phyloP scores from a whole-genome alignment of 2,113 vertebrate genomes.

The Ornithorhynchus anatinus region DNA sequence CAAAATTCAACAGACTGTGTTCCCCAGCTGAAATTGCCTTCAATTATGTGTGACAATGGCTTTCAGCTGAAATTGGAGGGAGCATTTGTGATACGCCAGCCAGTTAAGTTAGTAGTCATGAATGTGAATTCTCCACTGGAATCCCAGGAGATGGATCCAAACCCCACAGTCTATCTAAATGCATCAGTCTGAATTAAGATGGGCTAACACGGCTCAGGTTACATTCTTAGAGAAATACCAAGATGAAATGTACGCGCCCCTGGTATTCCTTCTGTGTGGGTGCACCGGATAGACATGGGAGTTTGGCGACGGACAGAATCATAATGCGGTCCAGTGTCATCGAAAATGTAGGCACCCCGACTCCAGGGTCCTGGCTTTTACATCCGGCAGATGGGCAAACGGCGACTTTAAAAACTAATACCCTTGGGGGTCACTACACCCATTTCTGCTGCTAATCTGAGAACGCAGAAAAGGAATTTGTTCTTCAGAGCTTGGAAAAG shows the following conservation, averaged over 20 bases:
- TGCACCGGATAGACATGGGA: neutral
- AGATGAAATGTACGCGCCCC: neutral
- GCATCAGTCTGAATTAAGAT: conserved; percentile 6
- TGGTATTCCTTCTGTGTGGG: too few relatives aligned
- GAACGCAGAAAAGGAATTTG: neutral
- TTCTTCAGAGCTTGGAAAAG: neutral
- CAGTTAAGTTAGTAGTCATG: neutral
- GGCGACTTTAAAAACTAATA: neutral
- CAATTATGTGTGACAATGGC: neutral
- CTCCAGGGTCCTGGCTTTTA: neutral
- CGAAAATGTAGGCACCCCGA: conserved; percentile 8
- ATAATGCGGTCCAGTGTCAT: neutral
- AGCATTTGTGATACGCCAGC: neutral
- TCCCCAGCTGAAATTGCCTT: neutral
- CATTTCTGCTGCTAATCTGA: conserved; percentile 5
- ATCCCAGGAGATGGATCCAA: conserved; percentile 7
- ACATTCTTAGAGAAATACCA: conserved; percentile 4
- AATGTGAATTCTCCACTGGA: conserved; percentile 7
- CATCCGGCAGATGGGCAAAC: neutral
- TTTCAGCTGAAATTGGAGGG: neutral
- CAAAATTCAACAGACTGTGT: neutral
- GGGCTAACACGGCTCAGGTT: neutral
- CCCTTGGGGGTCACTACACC: neutral
- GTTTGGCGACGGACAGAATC: neutral
- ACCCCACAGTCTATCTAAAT: neutral